A percentile compares a stretch with the other conserved stretches of the same genome.
These are phyloP conservation scores for Hippocampus comes DNA, from an alignment of 2,113 vertebrate species.

Conservation along the genomic window DNA sequence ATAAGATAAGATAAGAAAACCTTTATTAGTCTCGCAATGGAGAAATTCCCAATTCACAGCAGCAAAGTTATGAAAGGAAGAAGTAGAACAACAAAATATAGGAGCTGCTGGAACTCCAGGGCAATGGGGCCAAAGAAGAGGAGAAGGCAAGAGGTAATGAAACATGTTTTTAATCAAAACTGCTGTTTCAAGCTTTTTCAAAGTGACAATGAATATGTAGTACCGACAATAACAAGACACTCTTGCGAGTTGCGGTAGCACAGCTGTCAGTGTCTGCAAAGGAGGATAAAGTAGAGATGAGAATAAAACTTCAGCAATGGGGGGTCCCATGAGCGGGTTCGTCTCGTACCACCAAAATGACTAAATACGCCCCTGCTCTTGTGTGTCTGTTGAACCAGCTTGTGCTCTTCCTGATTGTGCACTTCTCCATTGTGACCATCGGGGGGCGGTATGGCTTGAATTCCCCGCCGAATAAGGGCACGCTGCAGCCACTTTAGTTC, in stretches of 20 bases:
- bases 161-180: background rate
- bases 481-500: background rate
- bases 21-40: too few relatives aligned
- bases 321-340: background rate
- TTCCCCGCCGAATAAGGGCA: background rate
- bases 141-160: background rate
- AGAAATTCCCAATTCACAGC: too few relatives aligned
- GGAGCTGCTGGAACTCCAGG: too few relatives aligned
- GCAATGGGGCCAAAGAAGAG: background rate
- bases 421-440: constrained; percentile 18
- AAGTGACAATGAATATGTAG: background rate
- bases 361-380: background rate
- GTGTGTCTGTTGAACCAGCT: background rate
- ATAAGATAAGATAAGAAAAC: too few relatives aligned
- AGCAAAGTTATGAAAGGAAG: too few relatives aligned
- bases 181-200: background rate
- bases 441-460: constrained; percentile 7
- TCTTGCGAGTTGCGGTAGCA: background rate
- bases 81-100: too few relatives aligned
- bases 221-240: background rate
- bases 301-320: background rate
- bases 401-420: background rate
- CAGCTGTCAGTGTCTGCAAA: background rate
- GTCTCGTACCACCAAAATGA: background rate
- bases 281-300: background rate